phyloP scores from a whole-genome alignment of 2,888 invertebrate genomes.

The Dryadula phaetusa region DNA sequence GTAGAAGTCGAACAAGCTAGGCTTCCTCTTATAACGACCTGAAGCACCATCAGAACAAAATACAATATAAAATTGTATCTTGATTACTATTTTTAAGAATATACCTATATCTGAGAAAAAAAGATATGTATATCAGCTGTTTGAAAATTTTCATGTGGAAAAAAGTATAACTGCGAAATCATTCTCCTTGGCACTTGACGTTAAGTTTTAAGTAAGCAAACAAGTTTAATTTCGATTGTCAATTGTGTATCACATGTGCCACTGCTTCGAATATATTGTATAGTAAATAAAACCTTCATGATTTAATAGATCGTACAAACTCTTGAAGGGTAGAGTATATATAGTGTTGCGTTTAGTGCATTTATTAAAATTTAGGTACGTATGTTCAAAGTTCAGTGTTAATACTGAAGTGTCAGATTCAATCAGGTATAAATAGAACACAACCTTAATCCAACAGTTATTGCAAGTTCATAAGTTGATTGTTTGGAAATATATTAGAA shows the following conservation, averaged over 20 bases:
- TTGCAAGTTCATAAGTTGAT: no score
- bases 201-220: constrained; percentile 31
- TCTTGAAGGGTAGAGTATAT: neutral
- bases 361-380: no score
- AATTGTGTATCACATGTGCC: constrained; percentile 28
- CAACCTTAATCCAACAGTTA: no score
- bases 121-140: neutral
- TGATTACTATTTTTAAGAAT: no score
- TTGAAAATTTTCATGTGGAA: constrained; percentile 9
- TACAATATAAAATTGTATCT: no score
- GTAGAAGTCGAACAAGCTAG: constrained; percentile 18
- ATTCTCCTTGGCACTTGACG: constrained; percentile 34
- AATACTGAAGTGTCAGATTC: neutral
- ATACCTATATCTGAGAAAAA: neutral
- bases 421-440: no score
- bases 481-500: no score
- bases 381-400: no score
- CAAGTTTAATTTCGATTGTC: constrained; percentile 37
- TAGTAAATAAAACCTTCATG: neutral
- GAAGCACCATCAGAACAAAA: neutral
- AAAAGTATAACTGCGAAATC: constrained; percentile 9
- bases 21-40: constrained; percentile 41
- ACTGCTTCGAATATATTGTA: neutral
- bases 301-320: neutral
- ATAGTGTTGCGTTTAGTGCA: neutral